phyloP scores from a whole-genome alignment of 1,140 invertebrate genomes.

The Spodoptera litura region DNA sequence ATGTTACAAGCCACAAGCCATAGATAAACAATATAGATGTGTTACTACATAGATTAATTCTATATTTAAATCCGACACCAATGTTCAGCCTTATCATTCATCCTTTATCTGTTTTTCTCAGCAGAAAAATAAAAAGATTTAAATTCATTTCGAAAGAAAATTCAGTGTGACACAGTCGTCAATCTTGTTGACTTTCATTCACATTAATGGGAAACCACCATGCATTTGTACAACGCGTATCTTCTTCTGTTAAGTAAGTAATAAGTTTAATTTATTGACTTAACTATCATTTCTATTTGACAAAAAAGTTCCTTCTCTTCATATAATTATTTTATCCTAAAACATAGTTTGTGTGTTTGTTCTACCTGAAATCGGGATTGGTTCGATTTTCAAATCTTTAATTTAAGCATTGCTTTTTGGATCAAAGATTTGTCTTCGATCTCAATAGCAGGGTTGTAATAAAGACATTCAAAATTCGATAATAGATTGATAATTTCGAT shows the following conservation, averaged over 20 bases:
- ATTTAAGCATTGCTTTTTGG: no score
- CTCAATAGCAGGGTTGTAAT: no score
- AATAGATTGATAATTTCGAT: no score
- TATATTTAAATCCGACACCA: constrained; percentile 37
- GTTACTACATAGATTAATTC: constrained; percentile 37
- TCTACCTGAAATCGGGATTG: no score
- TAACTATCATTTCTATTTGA: background rate
- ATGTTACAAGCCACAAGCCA: background rate
- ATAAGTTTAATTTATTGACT: background rate
- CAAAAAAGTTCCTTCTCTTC: no score
- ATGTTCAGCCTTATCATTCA: constrained; percentile 24
- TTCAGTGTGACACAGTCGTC: constrained; percentile 8
- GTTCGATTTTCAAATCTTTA: no score
- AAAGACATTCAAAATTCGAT: no score
- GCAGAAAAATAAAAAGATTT: constrained; percentile 20
- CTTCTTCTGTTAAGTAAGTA: constrained; percentile 23
- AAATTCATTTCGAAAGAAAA: background rate
- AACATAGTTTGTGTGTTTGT: no score
- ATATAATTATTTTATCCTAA: no score
- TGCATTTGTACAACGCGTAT: constrained; percentile 30
- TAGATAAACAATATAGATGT: background rate
- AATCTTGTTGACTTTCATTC: background rate
- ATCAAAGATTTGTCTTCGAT: no score
- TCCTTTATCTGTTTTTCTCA: constrained; percentile 39
- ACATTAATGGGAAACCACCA: constrained; percentile 23